Percentiles rank a stretch among this genome's conserved stretches.
Conservation (phyloP, 37 sponge, comb jelly and placozoan species). For the Sycon ciliatum region DNA sequence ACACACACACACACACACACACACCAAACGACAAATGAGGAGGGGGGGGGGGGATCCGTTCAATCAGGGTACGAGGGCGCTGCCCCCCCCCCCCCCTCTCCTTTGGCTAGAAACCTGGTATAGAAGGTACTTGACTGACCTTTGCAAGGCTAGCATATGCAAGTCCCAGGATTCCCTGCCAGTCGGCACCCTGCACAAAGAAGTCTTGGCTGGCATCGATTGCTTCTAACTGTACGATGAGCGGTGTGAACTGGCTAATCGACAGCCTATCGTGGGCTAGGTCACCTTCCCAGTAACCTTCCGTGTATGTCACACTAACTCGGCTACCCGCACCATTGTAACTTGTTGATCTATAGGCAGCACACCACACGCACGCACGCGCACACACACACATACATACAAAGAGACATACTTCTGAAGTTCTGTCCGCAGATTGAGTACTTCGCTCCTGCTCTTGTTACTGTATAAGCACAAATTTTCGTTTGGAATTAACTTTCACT, state of each 20-base stretch:
- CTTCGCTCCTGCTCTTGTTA: too few relatives aligned
- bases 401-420: too few relatives aligned
- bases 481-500: too few relatives aligned
- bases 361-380: background rate
- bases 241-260: background rate
- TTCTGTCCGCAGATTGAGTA: too few relatives aligned
- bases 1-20: too few relatives aligned
- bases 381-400: background rate
- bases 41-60: background rate
- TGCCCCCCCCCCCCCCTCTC: background rate
- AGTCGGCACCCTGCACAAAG: slow-evolving; percentile 23
- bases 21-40: too few relatives aligned
- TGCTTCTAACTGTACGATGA: slow-evolving; percentile 9
- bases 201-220: slow-evolving; percentile 22
- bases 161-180: slow-evolving; percentile 49
- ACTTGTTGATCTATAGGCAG: slow-evolving; percentile 17
- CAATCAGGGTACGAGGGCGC: background rate
- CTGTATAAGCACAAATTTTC: too few relatives aligned
- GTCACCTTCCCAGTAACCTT: slow-evolving; percentile 29
- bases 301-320: slow-evolving; percentile 35
- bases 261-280: slow-evolving; percentile 17
- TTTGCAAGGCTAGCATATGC: slow-evolving; percentile 32
- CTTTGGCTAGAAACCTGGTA: background rate
- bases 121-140: slow-evolving; percentile 3
- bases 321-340: slow-evolving; percentile 5